Conservation (phyloP, 2,113 vertebrate species). For the Embiotoca jacksoni region DNA sequence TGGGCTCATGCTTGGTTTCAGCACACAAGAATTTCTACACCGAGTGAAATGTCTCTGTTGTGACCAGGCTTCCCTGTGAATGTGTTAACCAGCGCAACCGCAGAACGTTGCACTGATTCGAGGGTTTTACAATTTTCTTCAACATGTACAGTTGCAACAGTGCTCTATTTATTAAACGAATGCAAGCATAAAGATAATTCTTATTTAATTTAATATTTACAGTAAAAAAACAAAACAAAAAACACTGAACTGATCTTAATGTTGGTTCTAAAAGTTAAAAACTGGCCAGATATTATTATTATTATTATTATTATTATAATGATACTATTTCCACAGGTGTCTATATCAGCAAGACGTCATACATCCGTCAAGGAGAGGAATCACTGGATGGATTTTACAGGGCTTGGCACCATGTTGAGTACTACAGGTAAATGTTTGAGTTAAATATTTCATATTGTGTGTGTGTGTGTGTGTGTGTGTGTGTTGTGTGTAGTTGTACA, state of each 20-base stretch:
- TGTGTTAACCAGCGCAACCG: too few species aligned
- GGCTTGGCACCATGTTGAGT: constrained; percentile 98
- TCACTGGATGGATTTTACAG: constrained; percentile 98
- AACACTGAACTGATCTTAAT: too few species aligned
- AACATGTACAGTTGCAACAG: too few species aligned
- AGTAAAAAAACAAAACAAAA: too few species aligned
- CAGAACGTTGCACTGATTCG: too few species aligned
- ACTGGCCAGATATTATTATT: not conserved
- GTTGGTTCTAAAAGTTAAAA: too few species aligned
- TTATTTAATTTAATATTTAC: too few species aligned
- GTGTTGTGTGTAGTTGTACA: not conserved
- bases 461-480: accelerated
- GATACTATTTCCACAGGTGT: constrained; percentile 83
- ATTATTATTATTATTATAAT: too few species aligned
- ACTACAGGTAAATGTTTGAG: constrained; percentile 90
- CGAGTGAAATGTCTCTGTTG: not conserved
- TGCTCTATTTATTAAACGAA: too few species aligned
- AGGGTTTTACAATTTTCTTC: too few species aligned
- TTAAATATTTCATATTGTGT: not conserved
- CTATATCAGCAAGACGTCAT: constrained; percentile 97
- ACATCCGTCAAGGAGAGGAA: constrained; percentile 97
- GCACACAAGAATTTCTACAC: not conserved
- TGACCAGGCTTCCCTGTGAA: not conserved
- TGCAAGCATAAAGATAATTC: too few species aligned
- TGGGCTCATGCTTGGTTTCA: not conserved